Evolutionary conservation across 2,888 invertebrate genomes (phyloP).

Genomic region (Hemistola chrysoprasaria): DNA sequence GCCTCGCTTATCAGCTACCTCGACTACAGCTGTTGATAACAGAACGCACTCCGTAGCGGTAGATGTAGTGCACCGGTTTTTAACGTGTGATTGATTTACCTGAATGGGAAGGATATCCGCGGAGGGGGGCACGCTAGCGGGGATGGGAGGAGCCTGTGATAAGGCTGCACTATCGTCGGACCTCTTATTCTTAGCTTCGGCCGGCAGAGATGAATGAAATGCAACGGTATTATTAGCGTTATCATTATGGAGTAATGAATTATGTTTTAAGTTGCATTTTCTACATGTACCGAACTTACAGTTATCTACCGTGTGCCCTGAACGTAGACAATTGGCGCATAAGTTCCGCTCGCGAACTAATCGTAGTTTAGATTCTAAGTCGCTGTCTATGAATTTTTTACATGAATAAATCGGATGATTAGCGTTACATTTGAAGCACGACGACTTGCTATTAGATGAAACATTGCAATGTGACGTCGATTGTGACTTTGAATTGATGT

Average conservation of each 20-base stretch:
- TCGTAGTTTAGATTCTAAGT: neutral
- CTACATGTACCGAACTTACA: conserved; percentile 1
- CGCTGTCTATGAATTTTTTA: neutral
- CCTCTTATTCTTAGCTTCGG: too few relatives aligned
- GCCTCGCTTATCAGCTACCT: neutral
- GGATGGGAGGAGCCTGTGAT: too few relatives aligned
- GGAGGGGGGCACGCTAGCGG: too few relatives aligned
- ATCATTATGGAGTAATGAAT: conserved; percentile 2
- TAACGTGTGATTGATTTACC: too few relatives aligned
- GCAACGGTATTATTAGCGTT: neutral
- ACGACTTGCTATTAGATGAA: neutral
- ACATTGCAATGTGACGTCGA: neutral
- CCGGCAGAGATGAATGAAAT: too few relatives aligned
- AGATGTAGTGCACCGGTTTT: too few relatives aligned
- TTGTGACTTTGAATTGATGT: neutral
- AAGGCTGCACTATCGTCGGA: too few relatives aligned
- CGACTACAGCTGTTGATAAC: neutral
- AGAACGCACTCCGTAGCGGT: neutral
- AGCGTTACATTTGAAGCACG: neutral
- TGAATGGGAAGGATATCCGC: too few relatives aligned
- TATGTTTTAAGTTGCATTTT: neutral
- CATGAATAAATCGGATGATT: neutral
- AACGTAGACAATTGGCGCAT: neutral
- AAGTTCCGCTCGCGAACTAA: neutral
- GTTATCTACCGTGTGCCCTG: neutral